Conservation (phyloP, 92 coral and sea anemone species). For the Virgularia gustaviana region DNA sequence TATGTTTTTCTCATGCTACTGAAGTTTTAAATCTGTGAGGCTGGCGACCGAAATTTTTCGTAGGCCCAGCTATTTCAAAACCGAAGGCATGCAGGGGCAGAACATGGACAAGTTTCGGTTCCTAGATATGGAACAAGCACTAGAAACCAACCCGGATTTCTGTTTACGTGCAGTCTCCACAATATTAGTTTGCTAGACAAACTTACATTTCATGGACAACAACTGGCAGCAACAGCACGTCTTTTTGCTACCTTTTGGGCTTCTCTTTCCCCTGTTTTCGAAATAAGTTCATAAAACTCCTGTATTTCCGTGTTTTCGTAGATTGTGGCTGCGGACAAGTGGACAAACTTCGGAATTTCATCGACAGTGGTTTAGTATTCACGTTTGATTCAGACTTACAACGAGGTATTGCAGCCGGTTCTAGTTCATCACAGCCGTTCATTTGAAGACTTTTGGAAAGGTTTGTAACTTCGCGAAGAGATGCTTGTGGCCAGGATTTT, state of each 20-base stretch:
- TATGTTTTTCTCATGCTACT: too few species aligned
- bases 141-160: too few species aligned
- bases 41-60: too few species aligned
- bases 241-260: background rate
- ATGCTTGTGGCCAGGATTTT: slow-evolving; percentile 20
- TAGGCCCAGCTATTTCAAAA: too few species aligned
- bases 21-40: too few species aligned
- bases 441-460: slow-evolving; percentile 5
- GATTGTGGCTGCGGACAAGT: slow-evolving; percentile 12
- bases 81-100: too few species aligned
- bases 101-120: too few species aligned
- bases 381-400: slow-evolving; percentile 30
- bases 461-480: background rate
- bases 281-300: slow-evolving; percentile 29
- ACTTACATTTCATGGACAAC: background rate
- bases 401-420: slow-evolving; percentile 3
- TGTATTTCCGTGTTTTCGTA: slow-evolving; percentile 13
- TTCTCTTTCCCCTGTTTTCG: slow-evolving; percentile 26
- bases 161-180: too few species aligned
- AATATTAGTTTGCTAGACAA: too few species aligned
- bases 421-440: slow-evolving; percentile 7
- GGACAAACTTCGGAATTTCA: background rate
- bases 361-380: background rate
- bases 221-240: background rate
- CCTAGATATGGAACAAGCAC: too few species aligned